A percentile compares a stretch with the other conserved stretches of the same genome.
phyloP scores from a whole-genome alignment of 2,797 vertebrate genomes.

The Aotus griseimembra region DNA sequence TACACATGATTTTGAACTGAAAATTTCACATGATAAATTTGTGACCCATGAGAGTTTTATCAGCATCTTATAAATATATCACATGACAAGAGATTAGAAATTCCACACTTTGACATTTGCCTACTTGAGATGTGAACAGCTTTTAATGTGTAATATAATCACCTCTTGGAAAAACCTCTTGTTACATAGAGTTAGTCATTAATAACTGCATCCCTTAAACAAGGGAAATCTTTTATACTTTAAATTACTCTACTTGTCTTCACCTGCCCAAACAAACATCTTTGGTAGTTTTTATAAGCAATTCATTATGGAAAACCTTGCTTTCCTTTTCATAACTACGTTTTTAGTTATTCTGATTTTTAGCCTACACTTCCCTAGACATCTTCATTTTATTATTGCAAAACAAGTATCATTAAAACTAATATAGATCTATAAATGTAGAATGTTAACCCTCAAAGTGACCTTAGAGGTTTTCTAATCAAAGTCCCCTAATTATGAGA shows the following conservation, averaged over 20 bases:
- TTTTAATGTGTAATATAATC: constrained; percentile 57
- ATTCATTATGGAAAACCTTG: background rate
- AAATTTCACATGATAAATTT: background rate
- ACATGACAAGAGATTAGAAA: background rate
- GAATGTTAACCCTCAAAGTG: background rate
- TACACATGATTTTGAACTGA: background rate
- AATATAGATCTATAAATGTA: background rate
- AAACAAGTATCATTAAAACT: background rate
- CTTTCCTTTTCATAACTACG: background rate
- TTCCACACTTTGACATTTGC: constrained; percentile 4
- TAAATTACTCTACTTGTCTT: background rate
- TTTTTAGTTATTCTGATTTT: background rate
- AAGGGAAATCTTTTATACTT: constrained; percentile 17
- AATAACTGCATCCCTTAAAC: background rate
- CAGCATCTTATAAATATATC: background rate
- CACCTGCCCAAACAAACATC: background rate
- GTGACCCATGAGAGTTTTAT: background rate
- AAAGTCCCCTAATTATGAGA: background rate
- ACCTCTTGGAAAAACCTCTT: constrained; percentile 31
- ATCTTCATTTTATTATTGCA: background rate
- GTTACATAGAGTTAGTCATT: background rate
- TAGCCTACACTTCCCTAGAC: background rate
- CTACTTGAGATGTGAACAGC: background rate
- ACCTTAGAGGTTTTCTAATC: background rate
- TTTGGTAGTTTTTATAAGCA: background rate